Conservation (phyloP, 2,888 invertebrate genomes). For the Cyaniris semiargus region DNA sequence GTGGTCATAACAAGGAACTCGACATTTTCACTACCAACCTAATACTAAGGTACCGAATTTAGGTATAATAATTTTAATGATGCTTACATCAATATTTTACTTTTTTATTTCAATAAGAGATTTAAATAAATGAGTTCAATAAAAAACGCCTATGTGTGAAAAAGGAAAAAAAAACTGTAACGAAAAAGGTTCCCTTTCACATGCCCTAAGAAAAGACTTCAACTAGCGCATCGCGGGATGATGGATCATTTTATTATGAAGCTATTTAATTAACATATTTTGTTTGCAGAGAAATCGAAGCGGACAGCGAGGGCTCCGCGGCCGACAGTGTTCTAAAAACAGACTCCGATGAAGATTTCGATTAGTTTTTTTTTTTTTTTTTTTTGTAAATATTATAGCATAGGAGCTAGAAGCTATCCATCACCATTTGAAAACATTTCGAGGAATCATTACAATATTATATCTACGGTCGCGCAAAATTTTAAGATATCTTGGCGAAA, state of each 20-base stretch:
- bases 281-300: slow-evolving; percentile 60
- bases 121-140: no score
- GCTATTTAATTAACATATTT: slow-evolving; percentile 29
- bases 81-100: no score
- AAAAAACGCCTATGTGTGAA: background rate
- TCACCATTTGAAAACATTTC: no score
- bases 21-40: no score
- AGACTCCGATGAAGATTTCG: slow-evolving; percentile 76
- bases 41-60: no score
- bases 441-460: background rate
- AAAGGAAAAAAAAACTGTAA: background rate
- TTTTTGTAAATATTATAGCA: slow-evolving; percentile 18
- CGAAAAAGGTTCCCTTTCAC: background rate
- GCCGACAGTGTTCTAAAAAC: slow-evolving; percentile 75
- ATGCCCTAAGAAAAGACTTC: background rate
- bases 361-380: slow-evolving; percentile 48
- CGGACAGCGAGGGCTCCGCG: slow-evolving; percentile 75
- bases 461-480: no score
- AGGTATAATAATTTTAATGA: no score
- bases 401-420: slow-evolving; percentile 11
- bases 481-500: no score
- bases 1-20: no score
- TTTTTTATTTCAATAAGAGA: no score
- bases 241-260: slow-evolving; percentile 21
- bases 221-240: background rate